Percentiles rank a stretch among this genome's conserved stretches.
phyloP scores from a whole-genome alignment of 1,140 invertebrate genomes.

The Bombus consobrinus region DNA sequence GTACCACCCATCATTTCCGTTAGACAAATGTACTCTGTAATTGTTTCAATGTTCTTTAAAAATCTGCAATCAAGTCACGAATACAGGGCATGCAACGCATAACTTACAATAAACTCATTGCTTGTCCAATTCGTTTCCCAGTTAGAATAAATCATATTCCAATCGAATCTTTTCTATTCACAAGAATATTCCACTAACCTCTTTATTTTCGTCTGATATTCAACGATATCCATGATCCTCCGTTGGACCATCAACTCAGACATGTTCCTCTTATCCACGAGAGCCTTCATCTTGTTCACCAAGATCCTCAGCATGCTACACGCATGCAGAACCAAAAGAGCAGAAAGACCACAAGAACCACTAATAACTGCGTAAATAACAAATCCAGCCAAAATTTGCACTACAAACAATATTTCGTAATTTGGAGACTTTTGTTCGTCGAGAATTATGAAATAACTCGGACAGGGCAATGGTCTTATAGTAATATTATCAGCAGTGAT shows the following conservation, averaged over 20 bases:
- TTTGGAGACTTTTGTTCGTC: constrained; percentile 42
- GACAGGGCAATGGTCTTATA: constrained; percentile 49
- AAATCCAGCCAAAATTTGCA: constrained; percentile 54
- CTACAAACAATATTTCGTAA: constrained; percentile 63
- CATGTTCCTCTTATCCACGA: neutral
- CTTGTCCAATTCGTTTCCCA: neutral
- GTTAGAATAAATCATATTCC: neutral
- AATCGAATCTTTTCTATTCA: neutral
- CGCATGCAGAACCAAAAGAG: constrained; percentile 55
- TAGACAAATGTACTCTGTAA: constrained; percentile 61
- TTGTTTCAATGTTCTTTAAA: constrained; percentile 37
- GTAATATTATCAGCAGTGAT: constrained; percentile 51
- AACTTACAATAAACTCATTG: neutral
- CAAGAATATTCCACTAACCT: constrained; percentile 1
- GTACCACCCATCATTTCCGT: constrained; percentile 58
- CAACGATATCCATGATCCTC: constrained; percentile 40
- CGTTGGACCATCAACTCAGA: neutral
- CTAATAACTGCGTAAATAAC: constrained; percentile 43
- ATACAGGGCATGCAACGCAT: neutral
- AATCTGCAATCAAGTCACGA: constrained; percentile 36
- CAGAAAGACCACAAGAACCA: constrained; percentile 47
- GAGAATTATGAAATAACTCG: constrained; percentile 50
- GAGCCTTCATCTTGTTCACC: constrained; percentile 34
- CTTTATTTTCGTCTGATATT: constrained; percentile 49
- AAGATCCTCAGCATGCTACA: constrained; percentile 58